Percentiles rank a stretch among this genome's conserved stretches.
Evolutionary conservation across 2,797 vertebrate genomes (phyloP).

Genomic region (Cyclura pinguis): DNA sequence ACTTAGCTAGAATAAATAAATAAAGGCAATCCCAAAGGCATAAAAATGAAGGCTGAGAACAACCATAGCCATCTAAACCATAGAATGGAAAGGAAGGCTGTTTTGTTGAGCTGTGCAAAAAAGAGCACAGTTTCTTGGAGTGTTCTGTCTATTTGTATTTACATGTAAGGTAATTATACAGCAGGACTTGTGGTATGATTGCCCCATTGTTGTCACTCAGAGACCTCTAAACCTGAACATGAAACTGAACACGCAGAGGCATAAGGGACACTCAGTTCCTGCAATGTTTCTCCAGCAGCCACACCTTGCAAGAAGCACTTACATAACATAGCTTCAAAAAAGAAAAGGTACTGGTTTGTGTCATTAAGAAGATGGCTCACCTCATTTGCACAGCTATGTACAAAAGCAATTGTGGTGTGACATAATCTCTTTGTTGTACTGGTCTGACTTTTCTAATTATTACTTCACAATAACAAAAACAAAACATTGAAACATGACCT

Average conservation of each 20-base stretch:
- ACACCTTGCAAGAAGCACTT: constrained; percentile 38
- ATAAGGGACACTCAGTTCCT: neutral
- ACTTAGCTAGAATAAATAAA: neutral
- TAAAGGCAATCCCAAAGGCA: neutral
- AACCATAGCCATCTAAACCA: neutral
- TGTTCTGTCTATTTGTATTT: constrained; percentile 50
- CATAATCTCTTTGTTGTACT: constrained; percentile 50
- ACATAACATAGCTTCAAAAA: constrained; percentile 53
- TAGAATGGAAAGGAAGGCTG: neutral
- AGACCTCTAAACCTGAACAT: neutral
- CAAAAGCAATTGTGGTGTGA: constrained; percentile 53
- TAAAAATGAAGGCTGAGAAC: neutral
- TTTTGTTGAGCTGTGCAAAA: constrained; percentile 1
- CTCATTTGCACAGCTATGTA: constrained; percentile 49
- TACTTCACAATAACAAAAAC: neutral
- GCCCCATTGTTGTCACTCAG: constrained; percentile 28
- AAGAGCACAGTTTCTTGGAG: constrained; percentile 9
- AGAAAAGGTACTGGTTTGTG: constrained; percentile 39
- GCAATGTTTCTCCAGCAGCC: neutral
- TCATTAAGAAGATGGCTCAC: constrained; percentile 62
- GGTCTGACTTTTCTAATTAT: constrained; percentile 38
- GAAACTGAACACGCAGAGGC: neutral
- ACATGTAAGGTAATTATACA: constrained; percentile 34
- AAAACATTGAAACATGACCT: neutral
- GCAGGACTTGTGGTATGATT: constrained; percentile 11